Evolutionary conservation across 2,888 invertebrate genomes (phyloP).

Genomic region (Unio pictorum): DNA sequence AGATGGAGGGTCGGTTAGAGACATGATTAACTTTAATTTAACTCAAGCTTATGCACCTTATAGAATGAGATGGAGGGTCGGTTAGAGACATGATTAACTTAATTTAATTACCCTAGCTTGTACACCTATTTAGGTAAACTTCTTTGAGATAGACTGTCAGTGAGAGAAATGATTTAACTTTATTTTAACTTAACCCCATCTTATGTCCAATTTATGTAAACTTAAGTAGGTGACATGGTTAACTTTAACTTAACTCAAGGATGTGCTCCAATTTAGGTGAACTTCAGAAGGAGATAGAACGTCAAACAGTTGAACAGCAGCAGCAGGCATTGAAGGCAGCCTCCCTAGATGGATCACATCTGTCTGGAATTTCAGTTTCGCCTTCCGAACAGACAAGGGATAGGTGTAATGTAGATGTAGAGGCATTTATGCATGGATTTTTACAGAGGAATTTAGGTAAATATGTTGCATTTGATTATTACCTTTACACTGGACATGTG

Average conservation of each 20-base stretch:
- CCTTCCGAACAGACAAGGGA: constrained; percentile 4
- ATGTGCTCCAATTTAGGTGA: constrained; percentile 30
- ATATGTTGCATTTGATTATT: constrained; percentile 4
- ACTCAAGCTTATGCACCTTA: neutral
- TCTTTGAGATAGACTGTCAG: too few relatives aligned
- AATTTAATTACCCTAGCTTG: too few relatives aligned
- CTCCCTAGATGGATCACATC: constrained; percentile 18
- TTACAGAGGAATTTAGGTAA: constrained; percentile 56
- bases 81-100: too few relatives aligned
- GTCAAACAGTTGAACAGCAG: constrained; percentile 38
- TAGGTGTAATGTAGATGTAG: constrained; percentile 38
- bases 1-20: too few relatives aligned
- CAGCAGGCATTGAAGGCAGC: constrained; percentile 33
- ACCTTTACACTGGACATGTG: neutral
- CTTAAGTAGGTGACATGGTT: too few relatives aligned
- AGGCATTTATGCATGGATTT: constrained; percentile 57
- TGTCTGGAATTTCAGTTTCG: constrained; percentile 7
- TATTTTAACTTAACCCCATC: too few relatives aligned
- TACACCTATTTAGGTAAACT: too few relatives aligned
- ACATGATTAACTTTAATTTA: neutral
- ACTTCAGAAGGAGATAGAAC: constrained; percentile 50
- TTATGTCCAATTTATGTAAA: too few relatives aligned
- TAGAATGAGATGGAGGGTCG: too few relatives aligned
- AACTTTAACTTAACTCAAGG: neutral
- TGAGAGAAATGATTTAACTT: too few relatives aligned